Evolutionary conservation across 2,797 vertebrate genomes (phyloP), one percentile per base, ranked within the genome.

Genomic region (Hypotaenidia okinawae): DNA sequence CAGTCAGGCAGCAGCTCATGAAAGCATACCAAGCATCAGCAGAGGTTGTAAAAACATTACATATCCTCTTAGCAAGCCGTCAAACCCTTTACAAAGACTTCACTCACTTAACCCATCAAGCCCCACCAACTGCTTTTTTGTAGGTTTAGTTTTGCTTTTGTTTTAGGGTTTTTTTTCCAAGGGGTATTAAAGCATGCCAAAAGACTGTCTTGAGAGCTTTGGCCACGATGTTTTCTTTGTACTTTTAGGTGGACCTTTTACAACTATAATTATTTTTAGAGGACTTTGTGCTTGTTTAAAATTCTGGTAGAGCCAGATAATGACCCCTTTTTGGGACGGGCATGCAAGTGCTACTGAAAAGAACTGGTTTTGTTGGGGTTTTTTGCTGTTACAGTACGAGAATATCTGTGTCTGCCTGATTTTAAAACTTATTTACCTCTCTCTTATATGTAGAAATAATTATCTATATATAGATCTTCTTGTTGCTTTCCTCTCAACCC

Each of bases 51-150:
- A 89, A 76, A 69, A 66, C 62, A 47, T 24, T 63, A 16, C 54
- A 16, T 37, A 70, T 4, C 74, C 32, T 92, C 49, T 94, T 81
- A 94, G 58, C 84, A 66, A 94, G 57, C 89, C 75, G 83, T 92
- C 62, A 82, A 49, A 90, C 47, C 32, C 21, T 37, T 72, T 67
- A 45, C 47, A 63, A 7, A 79, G 62, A 28, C 49, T 83, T 93
- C 93, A 41, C 43, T 43, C 16, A 16, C 41, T 45, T 16, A 45
- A 45, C 43, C 43, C 43, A 19, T 18, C 43, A 45, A 45, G 19
- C 43, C 43, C 43, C 43, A 45, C 9, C 43, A 45, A 45, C 43
- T 45, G 43, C 4, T 28, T 62, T 3, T 39, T 81, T 52, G 18
- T 10, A 27, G 52, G 28, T 45, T 28, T 47, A 62, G 61, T 25